Percentiles rank a stretch among this genome's conserved stretches.
Conservation (phyloP, 2,888 invertebrate genomes). For the Dynastes grantii region DNA sequence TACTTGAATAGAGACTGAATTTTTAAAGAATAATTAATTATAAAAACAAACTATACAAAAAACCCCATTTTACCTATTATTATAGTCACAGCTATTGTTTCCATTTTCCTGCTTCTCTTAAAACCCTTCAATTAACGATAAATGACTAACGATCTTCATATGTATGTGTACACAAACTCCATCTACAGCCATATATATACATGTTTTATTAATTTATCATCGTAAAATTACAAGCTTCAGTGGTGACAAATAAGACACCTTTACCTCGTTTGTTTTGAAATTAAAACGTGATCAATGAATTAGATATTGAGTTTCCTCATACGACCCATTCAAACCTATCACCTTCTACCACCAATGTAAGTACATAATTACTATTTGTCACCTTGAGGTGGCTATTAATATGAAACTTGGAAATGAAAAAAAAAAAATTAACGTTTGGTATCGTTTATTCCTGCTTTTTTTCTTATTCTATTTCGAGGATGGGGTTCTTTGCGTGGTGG, state of each 20-base stretch:
- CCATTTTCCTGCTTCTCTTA: too few relatives aligned
- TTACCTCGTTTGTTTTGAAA: constrained; percentile 53
- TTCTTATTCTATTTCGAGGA: not conserved
- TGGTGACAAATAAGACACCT: constrained; percentile 57
- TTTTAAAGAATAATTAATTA: too few relatives aligned
- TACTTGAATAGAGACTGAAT: too few relatives aligned
- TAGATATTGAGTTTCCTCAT: constrained; percentile 51
- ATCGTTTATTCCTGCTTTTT: not conserved
- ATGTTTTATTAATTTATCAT: constrained; percentile 29
- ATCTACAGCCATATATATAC: too few relatives aligned
- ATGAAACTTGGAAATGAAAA: too few relatives aligned
- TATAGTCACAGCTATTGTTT: too few relatives aligned
- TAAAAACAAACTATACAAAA: too few relatives aligned
- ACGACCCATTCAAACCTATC: too few relatives aligned
- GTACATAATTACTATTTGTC: not conserved
- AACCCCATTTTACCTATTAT: too few relatives aligned
- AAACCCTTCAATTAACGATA: too few relatives aligned
- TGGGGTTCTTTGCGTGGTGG: not conserved
- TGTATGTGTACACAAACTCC: too few relatives aligned
- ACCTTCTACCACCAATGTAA: not conserved
- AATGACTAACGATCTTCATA: too few relatives aligned
- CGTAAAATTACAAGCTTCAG: constrained; percentile 45
- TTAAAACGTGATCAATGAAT: constrained; percentile 60
- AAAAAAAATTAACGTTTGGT: not conserved
- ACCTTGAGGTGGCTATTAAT: not conserved